phyloP scores from a whole-genome alignment of 2,888 invertebrate genomes.

The Drosophila atripex region DNA sequence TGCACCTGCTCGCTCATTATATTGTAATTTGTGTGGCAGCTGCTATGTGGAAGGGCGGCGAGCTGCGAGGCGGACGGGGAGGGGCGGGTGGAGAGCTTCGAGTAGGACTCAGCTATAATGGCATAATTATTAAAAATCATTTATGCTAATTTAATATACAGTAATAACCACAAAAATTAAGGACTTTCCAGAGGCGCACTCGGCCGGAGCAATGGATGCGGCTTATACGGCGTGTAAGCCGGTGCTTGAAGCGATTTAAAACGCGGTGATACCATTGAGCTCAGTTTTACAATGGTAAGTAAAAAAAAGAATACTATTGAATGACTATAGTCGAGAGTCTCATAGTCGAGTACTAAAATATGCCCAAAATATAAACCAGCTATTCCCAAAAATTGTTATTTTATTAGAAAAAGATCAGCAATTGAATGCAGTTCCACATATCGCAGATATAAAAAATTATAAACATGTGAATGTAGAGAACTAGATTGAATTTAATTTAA shows the following conservation, averaged over 20 bases:
- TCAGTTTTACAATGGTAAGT: conserved; percentile 43
- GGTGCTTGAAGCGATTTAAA: conserved; percentile 45
- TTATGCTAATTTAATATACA: conserved; percentile 80
- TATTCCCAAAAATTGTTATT: not conserved
- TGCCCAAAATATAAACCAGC: not conserved
- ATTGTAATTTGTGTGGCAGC: conserved; percentile 78
- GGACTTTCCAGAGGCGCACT: conserved; percentile 26
- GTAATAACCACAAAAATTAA: conserved; percentile 71
- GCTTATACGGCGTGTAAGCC: conserved; percentile 38
- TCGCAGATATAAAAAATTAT: not conserved
- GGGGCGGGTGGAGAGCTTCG: conserved; percentile 16
- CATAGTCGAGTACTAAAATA: not conserved
- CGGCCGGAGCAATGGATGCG: conserved; percentile 10
- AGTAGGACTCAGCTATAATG: conserved; percentile 46
- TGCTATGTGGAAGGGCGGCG: conserved; percentile 37
- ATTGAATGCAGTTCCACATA: not conserved
- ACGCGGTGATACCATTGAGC: conserved; percentile 15
- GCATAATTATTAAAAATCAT: conserved; percentile 80
- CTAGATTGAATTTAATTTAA: not conserved
- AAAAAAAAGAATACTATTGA: conserved; percentile 7
- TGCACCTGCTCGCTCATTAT: conserved; percentile 80
- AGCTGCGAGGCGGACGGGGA: not conserved
- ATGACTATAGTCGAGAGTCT: not conserved
- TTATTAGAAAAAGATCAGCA: not conserved
- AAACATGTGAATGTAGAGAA: not conserved